A percentile compares a stretch with the other conserved stretches of the same genome.
These are phyloP conservation scores for Ischnus inquisitorius DNA, from an alignment of 2,888 invertebrate genomes.

Conservation along the genomic window DNA sequence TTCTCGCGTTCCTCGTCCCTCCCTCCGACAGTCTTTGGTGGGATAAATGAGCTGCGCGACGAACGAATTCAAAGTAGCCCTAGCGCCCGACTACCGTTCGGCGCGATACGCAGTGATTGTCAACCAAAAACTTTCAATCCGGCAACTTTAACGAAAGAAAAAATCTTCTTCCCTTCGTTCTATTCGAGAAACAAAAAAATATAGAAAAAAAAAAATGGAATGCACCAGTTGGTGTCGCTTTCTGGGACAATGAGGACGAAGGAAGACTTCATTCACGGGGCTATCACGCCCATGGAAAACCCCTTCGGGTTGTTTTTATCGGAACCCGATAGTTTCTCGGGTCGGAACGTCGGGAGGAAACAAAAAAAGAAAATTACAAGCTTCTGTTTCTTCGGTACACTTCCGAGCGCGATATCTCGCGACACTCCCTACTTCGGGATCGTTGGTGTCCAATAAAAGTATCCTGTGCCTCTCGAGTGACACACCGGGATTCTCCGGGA, in stretches of 20 bases:
- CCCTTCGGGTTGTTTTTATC: slow-evolving; percentile 63
- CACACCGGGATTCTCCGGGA: slow-evolving; percentile 39
- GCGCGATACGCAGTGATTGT: slow-evolving; percentile 37
- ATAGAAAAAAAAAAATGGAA: not conserved
- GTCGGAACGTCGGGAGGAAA: slow-evolving; percentile 44
- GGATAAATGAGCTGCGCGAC: slow-evolving; percentile 55
- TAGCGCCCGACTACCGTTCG: slow-evolving; percentile 19
- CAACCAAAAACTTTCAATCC: slow-evolving; percentile 21
- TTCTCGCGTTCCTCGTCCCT: slow-evolving; percentile 26
- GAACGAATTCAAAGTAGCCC: slow-evolving; percentile 54
- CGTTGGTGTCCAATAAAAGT: slow-evolving; percentile 62
- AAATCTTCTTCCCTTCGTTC: not conserved
- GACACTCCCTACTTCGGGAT: slow-evolving; percentile 34
- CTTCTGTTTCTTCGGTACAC: slow-evolving; percentile 52
- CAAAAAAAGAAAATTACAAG: slow-evolving; percentile 62
- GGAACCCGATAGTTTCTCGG: slow-evolving; percentile 68
- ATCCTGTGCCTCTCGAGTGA: slow-evolving; percentile 59
- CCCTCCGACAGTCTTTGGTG: slow-evolving; percentile 24
- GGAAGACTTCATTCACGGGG: slow-evolving; percentile 37
- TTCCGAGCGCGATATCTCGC: slow-evolving; percentile 48
- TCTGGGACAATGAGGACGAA: not conserved
- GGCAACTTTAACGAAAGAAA: not conserved
- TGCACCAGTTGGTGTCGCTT: not conserved
- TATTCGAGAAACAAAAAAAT: not conserved
- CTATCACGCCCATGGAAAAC: slow-evolving; percentile 36